These are phyloP conservation scores for Paedocypris sp. DNA, from an alignment of 2,113 vertebrate genomes.

Conservation along the genomic window DNA sequence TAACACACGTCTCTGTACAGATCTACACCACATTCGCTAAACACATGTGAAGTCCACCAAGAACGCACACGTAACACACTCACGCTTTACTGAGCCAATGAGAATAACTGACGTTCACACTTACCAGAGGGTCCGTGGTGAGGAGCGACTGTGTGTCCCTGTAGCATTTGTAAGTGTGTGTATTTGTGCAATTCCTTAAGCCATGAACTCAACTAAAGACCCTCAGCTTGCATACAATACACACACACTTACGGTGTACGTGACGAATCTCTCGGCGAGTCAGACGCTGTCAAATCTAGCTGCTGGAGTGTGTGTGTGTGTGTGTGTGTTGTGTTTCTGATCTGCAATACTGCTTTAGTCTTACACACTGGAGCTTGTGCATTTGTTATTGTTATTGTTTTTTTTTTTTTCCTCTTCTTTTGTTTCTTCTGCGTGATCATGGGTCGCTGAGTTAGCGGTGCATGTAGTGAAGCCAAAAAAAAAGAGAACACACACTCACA, in stretches of 20 bases:
- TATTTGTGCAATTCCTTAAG: constrained; percentile 30
- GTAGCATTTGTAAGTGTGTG: constrained; percentile 27
- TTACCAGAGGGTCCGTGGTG: constrained; percentile 1
- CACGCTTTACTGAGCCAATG: constrained; percentile 28
- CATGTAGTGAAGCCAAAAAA: constrained; percentile 43
- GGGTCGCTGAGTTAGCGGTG: constrained; percentile 32
- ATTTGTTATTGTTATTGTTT: constrained; percentile 21
- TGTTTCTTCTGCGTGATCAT: constrained; percentile 15
- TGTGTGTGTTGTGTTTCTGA: constrained; percentile 6
- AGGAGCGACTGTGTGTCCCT: constrained; percentile 13
- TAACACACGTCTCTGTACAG: constrained; percentile 6
- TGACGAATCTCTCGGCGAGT: neutral
- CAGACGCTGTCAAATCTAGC: constrained; percentile 6
- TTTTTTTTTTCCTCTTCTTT: constrained; percentile 23
- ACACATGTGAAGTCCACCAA: neutral
- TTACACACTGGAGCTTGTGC: constrained; percentile 39
- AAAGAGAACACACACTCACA: constrained; percentile 14
- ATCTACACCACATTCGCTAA: constrained; percentile 13
- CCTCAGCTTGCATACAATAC: constrained; percentile 21
- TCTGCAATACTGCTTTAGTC: constrained; percentile 25
- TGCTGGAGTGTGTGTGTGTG: constrained; percentile 8
- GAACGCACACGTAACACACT: constrained; percentile 4
- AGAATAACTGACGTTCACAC: constrained; percentile 20
- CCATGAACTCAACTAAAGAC: constrained; percentile 31
- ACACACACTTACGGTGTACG: constrained; percentile 10